Evolutionary conservation across 2,888 invertebrate species (phyloP).

Genomic region (Tanypteryx hageni): DNA sequence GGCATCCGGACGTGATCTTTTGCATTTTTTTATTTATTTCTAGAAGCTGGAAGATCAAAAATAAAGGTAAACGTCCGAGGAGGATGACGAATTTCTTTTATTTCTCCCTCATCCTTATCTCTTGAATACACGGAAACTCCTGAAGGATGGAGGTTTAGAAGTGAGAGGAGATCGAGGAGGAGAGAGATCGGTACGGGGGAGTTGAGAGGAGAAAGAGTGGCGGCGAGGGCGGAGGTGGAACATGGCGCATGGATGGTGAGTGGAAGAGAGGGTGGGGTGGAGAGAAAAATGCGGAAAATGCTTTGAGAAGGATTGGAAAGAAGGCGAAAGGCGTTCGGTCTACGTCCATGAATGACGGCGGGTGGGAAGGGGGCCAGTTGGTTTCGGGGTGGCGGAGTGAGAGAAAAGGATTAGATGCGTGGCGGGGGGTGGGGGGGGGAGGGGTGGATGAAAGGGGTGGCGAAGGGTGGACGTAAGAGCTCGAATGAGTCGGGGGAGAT

Average conservation of each 20-base stretch:
- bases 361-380: not conserved
- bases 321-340: not conserved
- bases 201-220: too few relatives aligned
- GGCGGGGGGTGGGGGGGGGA: not conserved
- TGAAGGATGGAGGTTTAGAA: too few relatives aligned
- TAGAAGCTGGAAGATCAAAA: conserved; percentile 8
- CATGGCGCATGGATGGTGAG: not conserved
- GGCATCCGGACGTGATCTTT: conserved; percentile 21
- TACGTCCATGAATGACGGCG: not conserved
- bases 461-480: not conserved
- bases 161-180: too few relatives aligned
- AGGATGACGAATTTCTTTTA: not conserved
- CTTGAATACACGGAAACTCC: not conserved
- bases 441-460: not conserved
- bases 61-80: conserved; percentile 14
- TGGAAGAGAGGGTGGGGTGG: not conserved
- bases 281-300: not conserved
- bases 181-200: too few relatives aligned
- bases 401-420: not conserved
- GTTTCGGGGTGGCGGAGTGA: not conserved
- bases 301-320: not conserved
- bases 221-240: not conserved
- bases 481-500: too few relatives aligned
- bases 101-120: conserved; percentile 11
- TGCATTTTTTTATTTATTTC: not conserved